Percentiles rank a stretch among this genome's conserved stretches.
These are phyloP conservation scores for Gallinago solitaria DNA, from an alignment of 2,797 vertebrate species.

Conservation along the genomic window DNA sequence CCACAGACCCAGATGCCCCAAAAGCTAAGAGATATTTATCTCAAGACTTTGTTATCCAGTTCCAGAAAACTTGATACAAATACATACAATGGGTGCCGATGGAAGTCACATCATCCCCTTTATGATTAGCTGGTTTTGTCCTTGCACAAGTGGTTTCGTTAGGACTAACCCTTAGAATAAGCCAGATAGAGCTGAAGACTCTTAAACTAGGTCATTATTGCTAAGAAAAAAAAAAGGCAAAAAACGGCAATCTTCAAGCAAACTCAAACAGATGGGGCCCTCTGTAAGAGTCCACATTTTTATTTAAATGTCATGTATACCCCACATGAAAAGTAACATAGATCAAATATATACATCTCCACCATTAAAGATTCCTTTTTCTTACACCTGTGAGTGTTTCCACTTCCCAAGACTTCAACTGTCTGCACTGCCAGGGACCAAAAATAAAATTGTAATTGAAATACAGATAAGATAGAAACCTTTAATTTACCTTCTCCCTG, in stretches of 20 bases:
- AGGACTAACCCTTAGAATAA: not conserved
- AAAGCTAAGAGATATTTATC: not conserved
- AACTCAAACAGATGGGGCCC: not conserved
- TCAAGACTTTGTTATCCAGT: not conserved
- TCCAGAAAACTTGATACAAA: not conserved
- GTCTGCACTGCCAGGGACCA: constrained; percentile 65
- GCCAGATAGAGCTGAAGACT: not conserved
- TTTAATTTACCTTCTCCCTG: constrained; percentile 79
- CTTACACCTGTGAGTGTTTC: constrained; percentile 47
- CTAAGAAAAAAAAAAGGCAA: not conserved
- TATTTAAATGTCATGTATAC: constrained; percentile 70
- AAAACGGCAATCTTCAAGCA: not conserved
- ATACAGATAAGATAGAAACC: constrained; percentile 78
- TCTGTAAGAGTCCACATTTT: constrained; percentile 40
- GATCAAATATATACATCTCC: constrained; percentile 56
- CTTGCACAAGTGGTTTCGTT: not conserved
- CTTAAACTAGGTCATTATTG: constrained; percentile 10
- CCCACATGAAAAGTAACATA: constrained; percentile 54
- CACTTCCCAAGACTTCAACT: constrained; percentile 69
- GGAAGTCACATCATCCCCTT: not conserved
- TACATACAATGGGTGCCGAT: not conserved
- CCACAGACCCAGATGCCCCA: not conserved
- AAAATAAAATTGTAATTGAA: constrained; percentile 80
- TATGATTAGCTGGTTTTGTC: not conserved
- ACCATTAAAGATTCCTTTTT: constrained; percentile 59